phyloP scores from a whole-genome alignment of 2,888 invertebrate genomes.

The Cephonodes hylas region DNA sequence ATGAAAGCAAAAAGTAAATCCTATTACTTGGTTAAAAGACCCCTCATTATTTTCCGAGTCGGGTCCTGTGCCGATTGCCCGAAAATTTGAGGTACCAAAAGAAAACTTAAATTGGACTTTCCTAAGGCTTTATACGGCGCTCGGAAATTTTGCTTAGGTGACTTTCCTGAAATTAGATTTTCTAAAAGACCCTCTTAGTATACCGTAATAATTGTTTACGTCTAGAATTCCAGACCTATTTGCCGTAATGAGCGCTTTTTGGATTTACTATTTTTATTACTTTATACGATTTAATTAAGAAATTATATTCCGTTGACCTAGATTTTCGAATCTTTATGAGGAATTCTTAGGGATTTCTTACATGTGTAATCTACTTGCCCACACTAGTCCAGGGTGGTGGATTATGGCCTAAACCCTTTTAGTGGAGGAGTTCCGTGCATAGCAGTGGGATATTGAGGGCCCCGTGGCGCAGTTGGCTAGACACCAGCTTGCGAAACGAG shows the following conservation, averaged over 20 bases:
- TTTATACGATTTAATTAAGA: neutral
- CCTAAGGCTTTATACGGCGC: constrained; percentile 39
- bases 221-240: constrained; percentile 22
- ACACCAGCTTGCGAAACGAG: too few species aligned
- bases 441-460: too few species aligned
- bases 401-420: too few species aligned
- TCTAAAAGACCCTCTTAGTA: constrained; percentile 38
- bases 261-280: neutral
- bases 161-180: constrained; percentile 45
- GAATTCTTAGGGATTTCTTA: too few species aligned
- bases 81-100: constrained; percentile 49
- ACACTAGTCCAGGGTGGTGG: too few species aligned
- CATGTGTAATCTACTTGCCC: too few species aligned
- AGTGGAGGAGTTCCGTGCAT: too few species aligned
- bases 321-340: neutral
- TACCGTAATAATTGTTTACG: constrained; percentile 40
- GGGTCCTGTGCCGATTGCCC: constrained; percentile 33
- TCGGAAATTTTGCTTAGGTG: constrained; percentile 39
- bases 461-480: too few species aligned
- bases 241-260: constrained; percentile 4
- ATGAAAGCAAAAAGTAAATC: neutral
- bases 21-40: neutral
- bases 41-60: constrained; percentile 22
- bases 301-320: neutral
- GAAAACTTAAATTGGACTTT: constrained; percentile 61